Conservation (phyloP, 2,888 invertebrate species). For the Tetragnatha montana region DNA sequence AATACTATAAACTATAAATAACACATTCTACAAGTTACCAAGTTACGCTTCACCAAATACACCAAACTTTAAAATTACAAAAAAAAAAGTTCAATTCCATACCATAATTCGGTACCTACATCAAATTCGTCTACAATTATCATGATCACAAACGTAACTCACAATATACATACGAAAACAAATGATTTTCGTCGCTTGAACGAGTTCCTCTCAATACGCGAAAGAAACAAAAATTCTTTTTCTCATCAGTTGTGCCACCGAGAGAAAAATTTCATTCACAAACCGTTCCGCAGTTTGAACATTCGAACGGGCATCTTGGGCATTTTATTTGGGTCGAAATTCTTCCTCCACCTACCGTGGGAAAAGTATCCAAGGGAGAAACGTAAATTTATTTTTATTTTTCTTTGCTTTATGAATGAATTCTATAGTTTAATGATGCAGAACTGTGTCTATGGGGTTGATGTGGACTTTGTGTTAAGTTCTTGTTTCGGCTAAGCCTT, state of each 20-base stretch:
- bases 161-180: not conserved
- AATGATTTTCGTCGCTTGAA: not conserved
- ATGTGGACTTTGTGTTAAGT: no score
- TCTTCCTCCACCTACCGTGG: slow-evolving; percentile 30
- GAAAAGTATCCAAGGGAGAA: slow-evolving; percentile 14
- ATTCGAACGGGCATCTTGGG: not conserved
- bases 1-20: no score
- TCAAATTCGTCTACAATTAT: not conserved
- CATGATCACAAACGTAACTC: not conserved
- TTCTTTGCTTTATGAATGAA: not conserved
- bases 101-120: not conserved
- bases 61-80: not conserved
- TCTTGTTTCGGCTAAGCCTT: no score
- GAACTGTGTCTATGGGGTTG: not conserved
- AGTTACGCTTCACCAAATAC: not conserved
- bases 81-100: not conserved
- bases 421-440: slow-evolving; percentile 16
- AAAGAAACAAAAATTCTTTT: not conserved
- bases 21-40: no score
- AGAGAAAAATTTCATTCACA: not conserved
- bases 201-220: not conserved
- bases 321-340: slow-evolving; percentile 46
- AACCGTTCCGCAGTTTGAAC: slow-evolving; percentile 29
- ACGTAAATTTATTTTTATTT: not conserved
- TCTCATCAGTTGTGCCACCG: not conserved